Base-by-base conservation (phyloP, 2,797 vertebrate genomes). In the Psittacula echo region DNA sequence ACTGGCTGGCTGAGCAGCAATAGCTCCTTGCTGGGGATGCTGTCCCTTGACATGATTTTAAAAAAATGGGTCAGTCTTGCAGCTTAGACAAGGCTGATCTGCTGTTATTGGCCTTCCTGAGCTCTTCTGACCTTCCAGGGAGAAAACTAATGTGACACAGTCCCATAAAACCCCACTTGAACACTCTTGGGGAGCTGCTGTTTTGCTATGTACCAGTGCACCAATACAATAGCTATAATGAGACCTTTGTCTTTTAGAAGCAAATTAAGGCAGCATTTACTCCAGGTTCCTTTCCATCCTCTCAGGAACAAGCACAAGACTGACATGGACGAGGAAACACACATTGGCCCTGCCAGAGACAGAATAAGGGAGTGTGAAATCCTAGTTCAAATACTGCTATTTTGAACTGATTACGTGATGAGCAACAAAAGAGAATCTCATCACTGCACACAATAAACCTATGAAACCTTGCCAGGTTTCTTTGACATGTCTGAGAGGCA, bases 391-490 rank as follows among this genome's bases (percentile, higher is more conserved):
- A 75, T 65, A 68, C 58, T 34, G 34, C 64, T 88, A 70, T 67
- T 87, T 91, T 83, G 24, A 6, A 73, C 71, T 85, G 62, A 80
- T 87, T 90, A 76, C 3, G 5, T 87, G 88, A 88, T 39, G 62
- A 91, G 81, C 70, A 90, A 90, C 64, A 77, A 84, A 94, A 77
- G 54, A 39, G 7, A 85, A 89, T 70, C 58, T 60, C 48, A 44
- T 65, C 47, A 56, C 32, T 6, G 2, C 41, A 34, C 72, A 95
- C 83, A 90, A 78, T 91, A 95, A 96, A 42, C 54, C 39, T 60
- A 74, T 9, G 19, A 82, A 85, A 86, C 50, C 56, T 94, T 94
- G 88, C 67, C 94, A 96, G 79, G 61, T 89, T 90, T 86, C 82
- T 94, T 56, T 75, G 45, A 92, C 62, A 22, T 0, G 12, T 65